phyloP scores from a whole-genome alignment of 2,797 vertebrate species.

The Hylomyscus alleni region DNA sequence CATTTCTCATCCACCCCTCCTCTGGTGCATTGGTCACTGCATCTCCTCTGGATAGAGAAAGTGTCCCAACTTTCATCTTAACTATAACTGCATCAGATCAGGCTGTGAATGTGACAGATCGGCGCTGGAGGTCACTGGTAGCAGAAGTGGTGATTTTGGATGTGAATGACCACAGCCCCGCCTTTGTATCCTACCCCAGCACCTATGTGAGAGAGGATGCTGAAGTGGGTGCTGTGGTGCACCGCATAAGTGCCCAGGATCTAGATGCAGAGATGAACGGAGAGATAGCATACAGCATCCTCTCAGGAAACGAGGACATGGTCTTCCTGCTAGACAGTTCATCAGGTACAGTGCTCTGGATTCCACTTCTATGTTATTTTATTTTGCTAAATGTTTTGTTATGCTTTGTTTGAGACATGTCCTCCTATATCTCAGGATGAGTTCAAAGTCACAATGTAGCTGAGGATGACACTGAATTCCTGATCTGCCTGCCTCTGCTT shows the following conservation, averaged over 20 bases:
- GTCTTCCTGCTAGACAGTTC: constrained; percentile 92
- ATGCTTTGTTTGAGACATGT: not conserved
- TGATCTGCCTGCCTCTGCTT: not conserved
- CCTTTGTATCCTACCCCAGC: constrained; percentile 89
- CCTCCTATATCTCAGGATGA: not conserved
- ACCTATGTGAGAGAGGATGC: constrained; percentile 91
- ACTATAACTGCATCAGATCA: constrained; percentile 93
- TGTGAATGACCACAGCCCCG: constrained; percentile 94
- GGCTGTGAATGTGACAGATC: constrained; percentile 88
- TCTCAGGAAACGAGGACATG: constrained; percentile 91
- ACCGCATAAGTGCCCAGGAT: constrained; percentile 92
- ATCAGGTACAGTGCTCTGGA: constrained; percentile 90
- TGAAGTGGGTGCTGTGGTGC: constrained; percentile 91
- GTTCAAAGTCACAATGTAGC: not conserved
- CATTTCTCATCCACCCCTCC: constrained; percentile 92
- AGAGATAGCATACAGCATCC: constrained; percentile 90
- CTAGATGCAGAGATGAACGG: constrained; percentile 93
- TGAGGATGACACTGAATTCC: not conserved
- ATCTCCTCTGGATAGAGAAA: constrained; percentile 92
- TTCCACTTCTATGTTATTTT: not conserved
- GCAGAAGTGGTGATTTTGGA: constrained; percentile 94
- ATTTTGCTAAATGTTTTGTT: not conserved
- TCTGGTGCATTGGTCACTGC: constrained; percentile 91
- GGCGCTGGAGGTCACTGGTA: constrained; percentile 88
- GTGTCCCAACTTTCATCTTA: constrained; percentile 87